These are phyloP conservation scores for Zaprionus obscuricornis DNA, from an alignment of 2,888 invertebrate species.

Conservation along the genomic window DNA sequence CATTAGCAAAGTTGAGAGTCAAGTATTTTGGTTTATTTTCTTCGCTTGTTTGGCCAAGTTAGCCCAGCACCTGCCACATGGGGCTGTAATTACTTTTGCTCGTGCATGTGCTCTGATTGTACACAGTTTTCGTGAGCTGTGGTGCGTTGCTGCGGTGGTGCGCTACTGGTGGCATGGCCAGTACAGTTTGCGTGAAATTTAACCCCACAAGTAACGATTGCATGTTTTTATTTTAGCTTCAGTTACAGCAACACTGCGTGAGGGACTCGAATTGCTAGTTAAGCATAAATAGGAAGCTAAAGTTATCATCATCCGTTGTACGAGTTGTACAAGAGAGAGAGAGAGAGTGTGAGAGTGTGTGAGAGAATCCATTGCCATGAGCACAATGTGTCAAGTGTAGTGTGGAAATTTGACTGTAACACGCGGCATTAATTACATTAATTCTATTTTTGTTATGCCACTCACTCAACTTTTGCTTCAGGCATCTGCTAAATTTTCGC, in stretches of 20 bases:
- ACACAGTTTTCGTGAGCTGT: slow-evolving; percentile 35
- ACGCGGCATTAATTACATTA: slow-evolving; percentile 52
- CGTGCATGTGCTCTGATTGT: slow-evolving; percentile 49
- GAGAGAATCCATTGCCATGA: slow-evolving; percentile 12
- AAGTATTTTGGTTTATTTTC: slow-evolving; percentile 14
- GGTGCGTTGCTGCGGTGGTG: no score
- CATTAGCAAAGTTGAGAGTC: slow-evolving; percentile 34
- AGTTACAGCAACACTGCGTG: background rate
- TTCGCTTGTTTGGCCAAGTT: slow-evolving; percentile 14
- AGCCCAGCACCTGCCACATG: slow-evolving; percentile 33
- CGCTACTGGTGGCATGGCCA: no score
- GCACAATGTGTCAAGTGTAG: slow-evolving; percentile 9
- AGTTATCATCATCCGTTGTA: slow-evolving; percentile 22
- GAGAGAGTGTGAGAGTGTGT: no score
- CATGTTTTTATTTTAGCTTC: slow-evolving; percentile 16
- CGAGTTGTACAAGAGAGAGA: no score
- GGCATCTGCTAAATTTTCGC: slow-evolving; percentile 26
- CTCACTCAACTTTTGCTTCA: slow-evolving; percentile 14
- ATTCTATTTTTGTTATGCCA: slow-evolving; percentile 16
- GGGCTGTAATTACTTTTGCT: slow-evolving; percentile 49
- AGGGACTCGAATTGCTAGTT: slow-evolving; percentile 11
- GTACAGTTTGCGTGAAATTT: background rate
- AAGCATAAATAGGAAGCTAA: slow-evolving; percentile 6
- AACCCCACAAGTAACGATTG: slow-evolving; percentile 10
- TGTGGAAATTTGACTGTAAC: slow-evolving; percentile 23